Evolutionary conservation across 2,888 invertebrate genomes (phyloP), one percentile per base, ranked within the genome.

Genomic region (Pristionchus japonicus): DNA sequence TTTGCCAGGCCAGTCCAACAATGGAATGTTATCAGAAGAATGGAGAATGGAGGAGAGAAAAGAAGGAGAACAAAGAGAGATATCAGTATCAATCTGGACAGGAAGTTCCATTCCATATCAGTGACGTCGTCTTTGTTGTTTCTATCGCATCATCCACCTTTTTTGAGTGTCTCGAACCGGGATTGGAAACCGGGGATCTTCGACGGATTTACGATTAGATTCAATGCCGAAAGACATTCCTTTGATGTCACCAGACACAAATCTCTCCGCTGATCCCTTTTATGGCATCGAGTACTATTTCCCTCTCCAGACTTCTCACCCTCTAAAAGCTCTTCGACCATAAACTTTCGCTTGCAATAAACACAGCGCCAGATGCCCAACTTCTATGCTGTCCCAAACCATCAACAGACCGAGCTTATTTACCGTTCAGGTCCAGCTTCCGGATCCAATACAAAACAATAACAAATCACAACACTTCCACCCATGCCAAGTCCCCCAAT

Each of bases 51-150:
- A 27, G n/a, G 34, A 77, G 40, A 40, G 40, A 43, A 43, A n/a
- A n/a, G n/a, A n/a, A n/a, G n/a, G n/a, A n/a, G 80, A 31, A 49
- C 15, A 80, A 47, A 74, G 40, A 74, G 74, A 40, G 74, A 40
- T 31, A 67, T 74, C 74, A 74, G 74, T 74, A 74, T 74, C 74
- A 74, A 40, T 70, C 64, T 9, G 17, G 64, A 74, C 74, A 74
- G 74, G 74, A 74, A 74, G 74, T 74, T 74, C 74, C 64, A 31
- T 67, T 74, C 74, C 74, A 37, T 74, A 74, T 74, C 74, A 74
- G 74, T 74, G 74, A 74, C 74, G 74, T 74, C 37, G 31, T 67
- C 37, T 31, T 74, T 74, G 74, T 74, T 40, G 6, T 37, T 23
- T 40, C 40, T 67, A 20, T 57, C 57, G 57, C 15, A 13, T 9